phyloP scores from a whole-genome alignment of 2,888 invertebrate genomes.

The Chaetogeoica ovagalla region DNA sequence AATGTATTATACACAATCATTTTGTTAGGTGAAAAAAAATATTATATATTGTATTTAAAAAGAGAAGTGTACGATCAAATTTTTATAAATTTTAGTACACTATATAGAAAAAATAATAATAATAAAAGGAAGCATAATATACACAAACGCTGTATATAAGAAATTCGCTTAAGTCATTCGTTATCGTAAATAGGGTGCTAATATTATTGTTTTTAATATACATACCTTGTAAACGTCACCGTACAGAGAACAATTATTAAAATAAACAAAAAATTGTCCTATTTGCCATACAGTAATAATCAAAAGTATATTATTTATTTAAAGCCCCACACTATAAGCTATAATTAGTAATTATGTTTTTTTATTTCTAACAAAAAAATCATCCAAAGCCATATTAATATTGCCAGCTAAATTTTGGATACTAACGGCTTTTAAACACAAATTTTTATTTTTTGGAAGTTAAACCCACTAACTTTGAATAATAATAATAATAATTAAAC shows the following conservation, averaged over 20 bases:
- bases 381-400: slow-evolving; percentile 25
- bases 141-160: slow-evolving; percentile 44
- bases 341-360: slow-evolving; percentile 34
- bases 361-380: slow-evolving; percentile 39
- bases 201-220: slow-evolving; percentile 33
- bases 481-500: slow-evolving; percentile 43
- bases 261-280: slow-evolving; percentile 24
- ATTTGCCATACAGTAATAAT: slow-evolving; percentile 32
- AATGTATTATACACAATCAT: slow-evolving; percentile 52
- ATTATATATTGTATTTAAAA: not conserved
- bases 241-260: slow-evolving; percentile 27
- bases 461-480: slow-evolving; percentile 53
- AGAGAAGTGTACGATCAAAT: slow-evolving; percentile 11
- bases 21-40: slow-evolving; percentile 32
- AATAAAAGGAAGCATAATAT: slow-evolving; percentile 28
- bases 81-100: slow-evolving; percentile 30
- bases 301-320: slow-evolving; percentile 35
- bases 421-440: slow-evolving; percentile 15
- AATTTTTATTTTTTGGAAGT: slow-evolving; percentile 22
- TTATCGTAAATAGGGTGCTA: slow-evolving; percentile 23
- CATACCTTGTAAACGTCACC: slow-evolving; percentile 53
- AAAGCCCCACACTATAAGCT: slow-evolving; percentile 49
- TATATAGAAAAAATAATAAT: slow-evolving; percentile 14
- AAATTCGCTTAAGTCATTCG: slow-evolving; percentile 33
- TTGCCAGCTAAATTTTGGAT: slow-evolving; percentile 34